Conservation (phyloP, 2,888 invertebrate genomes). For the Reticulitermes lucifugus region DNA sequence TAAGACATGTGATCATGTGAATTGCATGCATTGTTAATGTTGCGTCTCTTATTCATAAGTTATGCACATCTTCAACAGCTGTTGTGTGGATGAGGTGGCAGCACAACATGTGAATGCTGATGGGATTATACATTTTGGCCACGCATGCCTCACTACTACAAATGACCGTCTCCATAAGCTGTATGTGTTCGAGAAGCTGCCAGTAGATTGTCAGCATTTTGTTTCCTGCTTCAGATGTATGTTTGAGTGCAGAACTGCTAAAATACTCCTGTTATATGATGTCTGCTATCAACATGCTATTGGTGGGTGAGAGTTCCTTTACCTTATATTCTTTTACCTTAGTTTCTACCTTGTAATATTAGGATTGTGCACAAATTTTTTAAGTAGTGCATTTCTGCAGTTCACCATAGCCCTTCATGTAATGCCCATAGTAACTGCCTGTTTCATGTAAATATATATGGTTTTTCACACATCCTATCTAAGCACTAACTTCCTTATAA, state of each 20-base stretch:
- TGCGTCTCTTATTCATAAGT: too few species aligned
- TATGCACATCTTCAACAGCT: slow-evolving; percentile 67
- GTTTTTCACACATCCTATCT: too few species aligned
- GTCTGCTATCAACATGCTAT: slow-evolving; percentile 54
- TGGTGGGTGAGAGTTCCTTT: slow-evolving; percentile 26
- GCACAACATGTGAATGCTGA: slow-evolving; percentile 90
- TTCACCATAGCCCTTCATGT: too few species aligned
- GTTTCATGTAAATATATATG: too few species aligned
- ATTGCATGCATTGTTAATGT: too few species aligned
- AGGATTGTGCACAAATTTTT: too few species aligned
- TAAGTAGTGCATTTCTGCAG: too few species aligned
- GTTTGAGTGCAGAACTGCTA: slow-evolving; percentile 28
- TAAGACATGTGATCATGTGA: too few species aligned
- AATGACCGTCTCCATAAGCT: slow-evolving; percentile 78
- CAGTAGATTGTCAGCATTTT: slow-evolving; percentile 66
- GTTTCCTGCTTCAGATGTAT: slow-evolving; percentile 27
- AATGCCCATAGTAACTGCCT: too few species aligned
- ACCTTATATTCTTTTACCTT: too few species aligned
- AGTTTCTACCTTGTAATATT: too few species aligned
- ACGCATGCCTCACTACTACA: slow-evolving; percentile 84
- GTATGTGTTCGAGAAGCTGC: slow-evolving; percentile 75
- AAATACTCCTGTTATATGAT: slow-evolving; percentile 62
- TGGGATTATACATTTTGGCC: slow-evolving; percentile 91
- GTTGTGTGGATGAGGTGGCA: slow-evolving; percentile 90
- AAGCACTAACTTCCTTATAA: too few species aligned